phyloP scores from a whole-genome alignment of 2,113 vertebrate species.

The Tricholaema leucomelas region DNA sequence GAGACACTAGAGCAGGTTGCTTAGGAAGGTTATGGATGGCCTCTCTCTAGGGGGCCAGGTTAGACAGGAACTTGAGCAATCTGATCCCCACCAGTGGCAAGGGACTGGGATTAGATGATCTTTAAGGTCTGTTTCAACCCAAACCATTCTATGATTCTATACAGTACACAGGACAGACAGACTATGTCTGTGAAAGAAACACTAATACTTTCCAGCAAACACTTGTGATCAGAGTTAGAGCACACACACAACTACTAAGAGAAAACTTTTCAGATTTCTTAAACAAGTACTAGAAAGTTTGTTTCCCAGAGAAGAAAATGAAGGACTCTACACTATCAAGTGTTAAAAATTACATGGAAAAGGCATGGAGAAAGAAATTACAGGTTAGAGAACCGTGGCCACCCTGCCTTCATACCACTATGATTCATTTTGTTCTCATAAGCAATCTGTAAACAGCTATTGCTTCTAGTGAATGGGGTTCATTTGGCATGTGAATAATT shows the following conservation, averaged over 20 bases:
- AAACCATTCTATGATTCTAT: no score
- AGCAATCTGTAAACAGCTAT: neutral
- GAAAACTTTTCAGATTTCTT: neutral
- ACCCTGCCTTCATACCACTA: neutral
- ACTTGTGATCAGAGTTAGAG: neutral
- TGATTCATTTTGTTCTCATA: neutral
- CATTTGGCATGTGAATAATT: neutral
- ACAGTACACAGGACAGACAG: rapidly evolving
- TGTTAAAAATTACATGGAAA: neutral
- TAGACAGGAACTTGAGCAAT: no score
- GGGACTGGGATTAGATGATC: no score
- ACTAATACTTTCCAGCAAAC: neutral
- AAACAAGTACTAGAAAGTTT: neutral
- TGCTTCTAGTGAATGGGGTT: neutral
- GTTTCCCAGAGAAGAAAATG: neutral
- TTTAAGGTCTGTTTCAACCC: no score
- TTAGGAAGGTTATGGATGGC: no score
- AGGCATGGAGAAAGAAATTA: neutral
- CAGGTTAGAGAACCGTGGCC: neutral
- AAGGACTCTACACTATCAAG: neutral
- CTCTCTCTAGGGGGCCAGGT: no score
- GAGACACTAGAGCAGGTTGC: no score
- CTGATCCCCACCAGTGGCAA: no score
- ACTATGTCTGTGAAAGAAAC: neutral
- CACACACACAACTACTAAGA: neutral